phyloP scores from a whole-genome alignment of 2,797 vertebrate genomes.

The Anguilla obscura region DNA sequence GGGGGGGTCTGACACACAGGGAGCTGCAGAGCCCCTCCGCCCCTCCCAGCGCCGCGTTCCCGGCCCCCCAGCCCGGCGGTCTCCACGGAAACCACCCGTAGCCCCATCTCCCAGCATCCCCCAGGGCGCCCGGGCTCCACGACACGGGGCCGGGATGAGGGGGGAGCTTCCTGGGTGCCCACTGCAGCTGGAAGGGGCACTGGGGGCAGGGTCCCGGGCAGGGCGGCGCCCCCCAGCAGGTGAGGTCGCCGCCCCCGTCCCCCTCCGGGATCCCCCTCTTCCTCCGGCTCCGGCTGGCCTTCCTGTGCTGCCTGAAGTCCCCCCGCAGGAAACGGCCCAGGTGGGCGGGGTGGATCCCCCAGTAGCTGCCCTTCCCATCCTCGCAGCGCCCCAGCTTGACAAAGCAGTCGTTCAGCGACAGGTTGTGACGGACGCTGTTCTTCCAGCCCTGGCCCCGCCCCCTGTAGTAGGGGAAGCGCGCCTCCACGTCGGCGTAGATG shows the following conservation, averaged over 20 bases:
- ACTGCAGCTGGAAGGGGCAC: conserved; percentile 42
- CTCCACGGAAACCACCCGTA: conserved; percentile 15
- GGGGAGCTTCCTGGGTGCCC: neutral
- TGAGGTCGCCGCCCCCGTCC: neutral
- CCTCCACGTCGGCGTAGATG: conserved; percentile 67
- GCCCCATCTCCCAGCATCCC: conserved; percentile 23
- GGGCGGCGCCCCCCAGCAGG: conserved; percentile 27
- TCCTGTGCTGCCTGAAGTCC: conserved; percentile 64
- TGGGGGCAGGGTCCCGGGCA: conserved; percentile 26
- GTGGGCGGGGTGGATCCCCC: conserved; percentile 64
- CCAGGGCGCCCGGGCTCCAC: conserved; percentile 4
- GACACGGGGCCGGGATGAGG: conserved; percentile 23
- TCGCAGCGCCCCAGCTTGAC: conserved; percentile 69
- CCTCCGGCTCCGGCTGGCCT: conserved; percentile 45
- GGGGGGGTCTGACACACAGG: conserved; percentile 32
- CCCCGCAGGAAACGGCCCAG: conserved; percentile 61
- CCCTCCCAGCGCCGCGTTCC: conserved; percentile 15
- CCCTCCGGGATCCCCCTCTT: conserved; percentile 39
- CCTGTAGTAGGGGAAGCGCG: conserved; percentile 63
- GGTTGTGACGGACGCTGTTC: conserved; percentile 67
- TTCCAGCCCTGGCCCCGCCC: conserved; percentile 59
- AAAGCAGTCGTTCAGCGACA: conserved; percentile 71
- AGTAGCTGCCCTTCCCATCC: conserved; percentile 68
- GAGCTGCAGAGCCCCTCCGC: conserved; percentile 38
- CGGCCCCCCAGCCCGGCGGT: conserved; percentile 1